phyloP scores from a whole-genome alignment of 2,888 invertebrate species.

The Drosophila atroscutellata region DNA sequence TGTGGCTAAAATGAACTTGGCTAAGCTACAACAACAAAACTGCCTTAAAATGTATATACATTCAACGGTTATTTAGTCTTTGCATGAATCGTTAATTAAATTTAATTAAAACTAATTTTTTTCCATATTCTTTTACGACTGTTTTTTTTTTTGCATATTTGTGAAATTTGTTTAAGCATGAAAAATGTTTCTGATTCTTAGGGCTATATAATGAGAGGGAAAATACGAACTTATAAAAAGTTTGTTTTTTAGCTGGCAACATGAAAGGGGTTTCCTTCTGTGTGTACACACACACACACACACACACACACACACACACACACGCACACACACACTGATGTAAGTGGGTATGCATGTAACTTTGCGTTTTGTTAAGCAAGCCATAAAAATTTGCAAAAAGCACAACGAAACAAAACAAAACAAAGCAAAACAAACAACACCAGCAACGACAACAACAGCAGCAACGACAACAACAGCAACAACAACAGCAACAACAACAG shows the following conservation, averaged over 20 bases:
- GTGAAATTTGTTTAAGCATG: not conserved
- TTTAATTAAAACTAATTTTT: not conserved
- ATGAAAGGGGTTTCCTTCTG: not conserved
- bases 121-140: not conserved
- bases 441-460: conserved; percentile 16
- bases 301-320: not conserved
- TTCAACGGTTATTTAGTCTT: not conserved
- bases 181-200: not conserved
- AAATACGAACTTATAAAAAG: not conserved
- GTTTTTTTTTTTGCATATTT: not conserved
- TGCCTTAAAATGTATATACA: not conserved
- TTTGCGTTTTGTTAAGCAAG: conserved; percentile 79
- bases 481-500: conserved; percentile 20
- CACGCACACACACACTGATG: not conserved
- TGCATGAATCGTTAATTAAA: not conserved
- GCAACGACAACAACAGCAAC: conserved; percentile 17
- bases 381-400: conserved; percentile 76
- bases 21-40: not conserved
- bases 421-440: conserved; percentile 17
- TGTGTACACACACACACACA: not conserved
- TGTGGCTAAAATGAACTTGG: not conserved
- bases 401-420: conserved; percentile 33
- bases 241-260: not conserved
- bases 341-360: conserved; percentile 31
- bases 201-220: not conserved